Conservation (phyloP, 1,140 invertebrate species). For the Lepidostoma basale region DNA sequence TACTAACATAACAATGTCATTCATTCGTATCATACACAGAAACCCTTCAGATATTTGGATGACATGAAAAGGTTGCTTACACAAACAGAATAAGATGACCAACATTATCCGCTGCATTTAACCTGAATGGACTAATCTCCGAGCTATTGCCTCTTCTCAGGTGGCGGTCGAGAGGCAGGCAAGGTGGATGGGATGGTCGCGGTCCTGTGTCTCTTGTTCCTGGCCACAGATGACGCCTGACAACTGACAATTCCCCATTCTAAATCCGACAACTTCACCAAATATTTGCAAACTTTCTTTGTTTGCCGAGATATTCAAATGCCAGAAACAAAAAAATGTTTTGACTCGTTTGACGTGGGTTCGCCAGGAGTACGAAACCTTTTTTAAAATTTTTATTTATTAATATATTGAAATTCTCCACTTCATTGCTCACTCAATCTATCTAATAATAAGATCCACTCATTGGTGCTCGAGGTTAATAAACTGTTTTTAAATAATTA, state of each 20-base stretch:
- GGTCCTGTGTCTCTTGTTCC: neutral
- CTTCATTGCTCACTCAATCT: no score
- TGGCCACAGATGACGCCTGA: constrained; percentile 13
- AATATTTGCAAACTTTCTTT: constrained; percentile 41
- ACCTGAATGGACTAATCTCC: neutral
- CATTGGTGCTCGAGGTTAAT: no score
- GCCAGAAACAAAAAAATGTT: neutral
- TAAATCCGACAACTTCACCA: constrained; percentile 10
- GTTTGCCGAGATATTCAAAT: constrained; percentile 28
- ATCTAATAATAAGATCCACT: no score
- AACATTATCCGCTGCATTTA: neutral
- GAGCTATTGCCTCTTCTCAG: neutral
- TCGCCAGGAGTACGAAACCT: neutral
- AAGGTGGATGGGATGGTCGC: neutral
- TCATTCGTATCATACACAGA: neutral
- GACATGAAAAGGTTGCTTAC: neutral
- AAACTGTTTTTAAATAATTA: no score
- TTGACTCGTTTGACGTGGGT: constrained; percentile 4
- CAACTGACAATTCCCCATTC: constrained; percentile 27
- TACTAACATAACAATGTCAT: neutral
- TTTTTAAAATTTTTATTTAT: no score
- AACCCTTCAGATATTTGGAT: neutral
- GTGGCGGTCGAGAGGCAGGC: neutral
- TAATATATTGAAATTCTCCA: no score
- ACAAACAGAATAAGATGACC: neutral